Conservation (phyloP, 2,888 invertebrate genomes). For the Oscheius myriophilus region DNA sequence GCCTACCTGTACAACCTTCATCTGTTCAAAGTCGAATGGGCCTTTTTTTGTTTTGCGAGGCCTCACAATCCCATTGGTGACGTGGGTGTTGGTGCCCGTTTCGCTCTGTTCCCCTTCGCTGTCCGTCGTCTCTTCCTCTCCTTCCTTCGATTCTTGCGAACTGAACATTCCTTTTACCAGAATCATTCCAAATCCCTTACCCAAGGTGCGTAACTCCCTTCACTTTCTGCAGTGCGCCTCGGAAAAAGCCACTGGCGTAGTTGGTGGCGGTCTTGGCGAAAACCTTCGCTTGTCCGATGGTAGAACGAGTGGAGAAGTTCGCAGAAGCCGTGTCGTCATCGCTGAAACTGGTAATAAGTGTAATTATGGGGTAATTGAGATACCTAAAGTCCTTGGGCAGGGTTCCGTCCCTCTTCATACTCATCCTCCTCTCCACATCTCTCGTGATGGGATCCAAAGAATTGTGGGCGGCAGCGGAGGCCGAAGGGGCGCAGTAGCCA, state of each 20-base stretch:
- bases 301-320: slow-evolving; percentile 30
- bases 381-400: slow-evolving; percentile 35
- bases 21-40: slow-evolving; percentile 91
- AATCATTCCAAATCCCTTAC: slow-evolving; percentile 26
- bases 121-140: slow-evolving; percentile 39
- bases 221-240: slow-evolving; percentile 57
- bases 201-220: slow-evolving; percentile 42
- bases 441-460: slow-evolving; percentile 66
- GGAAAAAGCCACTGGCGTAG: slow-evolving; percentile 52
- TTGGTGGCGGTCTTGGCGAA: slow-evolving; percentile 51
- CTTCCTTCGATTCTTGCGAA: slow-evolving; percentile 20
- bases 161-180: neutral
- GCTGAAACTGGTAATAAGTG: slow-evolving; percentile 7
- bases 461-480: slow-evolving; percentile 17
- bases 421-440: slow-evolving; percentile 66
- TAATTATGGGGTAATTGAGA: neutral
- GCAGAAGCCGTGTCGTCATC: slow-evolving; percentile 41
- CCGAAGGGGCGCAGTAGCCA: slow-evolving; percentile 24
- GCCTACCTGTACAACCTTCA: slow-evolving; percentile 74
- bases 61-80: slow-evolving; percentile 74
- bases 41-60: slow-evolving; percentile 95
- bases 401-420: slow-evolving; percentile 61
- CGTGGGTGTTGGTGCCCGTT: slow-evolving; percentile 28
- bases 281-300: slow-evolving; percentile 44
- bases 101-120: slow-evolving; percentile 49